Evolutionary conservation across 2,888 invertebrate species (phyloP), one percentile per base, ranked within the genome.

Genomic region (Pristionchus maxplancki): DNA sequence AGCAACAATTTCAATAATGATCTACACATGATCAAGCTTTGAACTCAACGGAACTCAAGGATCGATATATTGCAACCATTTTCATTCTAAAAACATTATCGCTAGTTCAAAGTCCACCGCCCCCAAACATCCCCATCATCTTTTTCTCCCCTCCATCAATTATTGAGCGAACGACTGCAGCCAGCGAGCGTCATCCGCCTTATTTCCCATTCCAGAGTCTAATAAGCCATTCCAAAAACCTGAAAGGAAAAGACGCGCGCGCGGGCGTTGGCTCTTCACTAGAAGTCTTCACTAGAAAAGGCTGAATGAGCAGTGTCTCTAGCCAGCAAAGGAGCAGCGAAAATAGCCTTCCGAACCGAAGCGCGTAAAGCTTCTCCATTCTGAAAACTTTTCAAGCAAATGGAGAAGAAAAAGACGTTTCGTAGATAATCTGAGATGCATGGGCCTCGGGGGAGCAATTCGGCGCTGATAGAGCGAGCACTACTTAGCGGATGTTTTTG

Each of bases 111-210:
- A 15, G 48, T 78, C 44, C 78, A 78, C 34, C 34, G 78, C 34
- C 48, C 24, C 44, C 44, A n/a, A 48, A 44, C 78, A 78, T 78
- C 37, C 34, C 78, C 78, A 74, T 74, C 71, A 37, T 34, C 78
- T 37, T 44, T 9, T 11, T 78, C 13, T 48, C 74, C 34, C 83
- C 15, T 34, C 50, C 82, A 28, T 50, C 83, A 53, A 62, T 62
- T 83, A 37, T 83, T 62, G 34, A 62, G n/a, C 62, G 34, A 37
- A 53, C 58, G 44, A 17, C 44, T 40, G 20, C 71, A 74, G 71
- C 9, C 78, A 71, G 37, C 17, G 44, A 48, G 78, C 78, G 78
- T 78, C 78, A 78, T n/a, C 44, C 74, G 34, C 74, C 28, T 44
- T 2, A 78, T 78, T 67, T 34, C 15, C 34, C 15, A 67, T 67